phyloP scores from a whole-genome alignment of 2,797 vertebrate genomes.

The Pangasius macronema region DNA sequence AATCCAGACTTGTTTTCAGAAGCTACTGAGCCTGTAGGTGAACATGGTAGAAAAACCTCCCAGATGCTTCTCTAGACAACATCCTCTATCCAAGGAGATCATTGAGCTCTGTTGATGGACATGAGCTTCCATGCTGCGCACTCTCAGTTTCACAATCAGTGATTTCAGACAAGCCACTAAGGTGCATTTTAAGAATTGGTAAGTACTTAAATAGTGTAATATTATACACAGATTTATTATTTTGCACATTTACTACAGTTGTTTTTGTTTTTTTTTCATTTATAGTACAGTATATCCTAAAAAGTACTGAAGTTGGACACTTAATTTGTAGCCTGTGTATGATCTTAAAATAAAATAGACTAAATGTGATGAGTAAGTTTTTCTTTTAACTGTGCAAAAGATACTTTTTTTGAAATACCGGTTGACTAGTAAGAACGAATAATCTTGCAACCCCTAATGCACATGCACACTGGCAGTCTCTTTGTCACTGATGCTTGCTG shows the following conservation, averaged over 20 bases:
- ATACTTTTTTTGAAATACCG: neutral
- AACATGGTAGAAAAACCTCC: neutral
- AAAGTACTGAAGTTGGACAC: neutral
- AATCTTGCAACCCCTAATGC: neutral
- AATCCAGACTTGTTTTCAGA: neutral
- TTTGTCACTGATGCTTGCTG: conserved; percentile 57
- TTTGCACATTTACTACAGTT: neutral
- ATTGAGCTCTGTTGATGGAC: neutral
- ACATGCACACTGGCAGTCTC: neutral
- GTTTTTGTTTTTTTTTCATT: neutral
- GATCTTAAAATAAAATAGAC: neutral
- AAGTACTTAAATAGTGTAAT: neutral
- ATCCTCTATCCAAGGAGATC: neutral
- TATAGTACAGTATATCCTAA: neutral
- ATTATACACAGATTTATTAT: neutral
- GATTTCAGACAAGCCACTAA: neutral
- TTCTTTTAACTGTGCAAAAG: neutral
- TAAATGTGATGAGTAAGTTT: neutral
- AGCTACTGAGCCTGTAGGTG: neutral
- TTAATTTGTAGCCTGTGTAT: neutral
- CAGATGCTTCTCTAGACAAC: neutral
- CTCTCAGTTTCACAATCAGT: neutral
- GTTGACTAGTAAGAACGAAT: neutral
- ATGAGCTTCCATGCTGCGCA: neutral
- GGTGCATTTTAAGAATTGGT: neutral